Conservation (phyloP, 2,888 invertebrate genomes). For the Nymphalis polychloros region DNA sequence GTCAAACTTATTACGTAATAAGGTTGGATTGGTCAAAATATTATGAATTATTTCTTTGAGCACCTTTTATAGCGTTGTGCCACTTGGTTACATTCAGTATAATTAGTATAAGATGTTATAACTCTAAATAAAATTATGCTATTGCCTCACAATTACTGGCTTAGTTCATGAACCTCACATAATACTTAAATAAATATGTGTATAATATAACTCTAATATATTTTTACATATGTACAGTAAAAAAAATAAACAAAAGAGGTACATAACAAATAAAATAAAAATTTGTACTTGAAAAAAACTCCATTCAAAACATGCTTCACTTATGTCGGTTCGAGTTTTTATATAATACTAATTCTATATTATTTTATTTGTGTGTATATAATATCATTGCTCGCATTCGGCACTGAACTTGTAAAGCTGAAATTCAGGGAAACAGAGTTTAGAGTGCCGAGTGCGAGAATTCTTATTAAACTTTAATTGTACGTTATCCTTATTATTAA, state of each 20-base stretch:
- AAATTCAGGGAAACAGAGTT: constrained; percentile 27
- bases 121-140: constrained; percentile 46
- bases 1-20: constrained; percentile 32
- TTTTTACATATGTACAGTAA: constrained; percentile 80
- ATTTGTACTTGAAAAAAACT: constrained; percentile 77
- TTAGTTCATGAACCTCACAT: constrained; percentile 66
- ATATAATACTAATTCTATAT: constrained; percentile 71
- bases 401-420: constrained; percentile 37
- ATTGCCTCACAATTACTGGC: constrained; percentile 60
- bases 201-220: constrained; percentile 72
- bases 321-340: constrained; percentile 63
- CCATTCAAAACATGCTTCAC: constrained; percentile 61
- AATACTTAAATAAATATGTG: constrained; percentile 77
- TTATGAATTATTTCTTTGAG: constrained; percentile 35
- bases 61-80: constrained; percentile 39
- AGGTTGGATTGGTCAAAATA: constrained; percentile 38
- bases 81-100: constrained; percentile 37
- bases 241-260: constrained; percentile 68
- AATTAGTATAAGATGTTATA: constrained; percentile 35
- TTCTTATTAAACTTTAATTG: constrained; percentile 63
- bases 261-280: constrained; percentile 69
- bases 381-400: constrained; percentile 58
- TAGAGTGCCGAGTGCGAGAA: constrained; percentile 51
- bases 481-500: constrained; percentile 75
- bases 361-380: constrained; percentile 70